Evolutionary conservation across 2,113 vertebrate genomes (phyloP).

Genomic region (Lasiurus borealis): DNA sequence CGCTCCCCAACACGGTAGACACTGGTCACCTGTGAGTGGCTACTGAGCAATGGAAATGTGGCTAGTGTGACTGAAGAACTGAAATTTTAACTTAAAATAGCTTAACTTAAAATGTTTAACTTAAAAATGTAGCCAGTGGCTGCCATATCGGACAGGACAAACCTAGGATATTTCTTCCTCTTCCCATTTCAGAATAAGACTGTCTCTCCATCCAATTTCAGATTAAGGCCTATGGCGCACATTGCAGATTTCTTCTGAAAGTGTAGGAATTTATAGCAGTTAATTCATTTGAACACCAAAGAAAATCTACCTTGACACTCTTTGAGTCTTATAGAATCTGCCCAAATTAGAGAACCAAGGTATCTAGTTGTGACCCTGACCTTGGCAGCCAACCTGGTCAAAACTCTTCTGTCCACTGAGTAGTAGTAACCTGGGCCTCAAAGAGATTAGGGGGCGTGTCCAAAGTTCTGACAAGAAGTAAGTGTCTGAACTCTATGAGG

Average conservation of each 20-base stretch:
- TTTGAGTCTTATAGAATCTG: neutral
- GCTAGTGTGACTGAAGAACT: neutral
- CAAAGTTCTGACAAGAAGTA: neutral
- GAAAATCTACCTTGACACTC: neutral
- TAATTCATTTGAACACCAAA: neutral
- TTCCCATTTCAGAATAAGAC: slow-evolving; percentile 20
- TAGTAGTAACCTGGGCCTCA: neutral
- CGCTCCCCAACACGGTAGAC: neutral
- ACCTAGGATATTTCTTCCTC: neutral
- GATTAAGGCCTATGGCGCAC: neutral
- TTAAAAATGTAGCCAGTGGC: neutral
- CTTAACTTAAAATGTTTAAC: neutral
- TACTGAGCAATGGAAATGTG: neutral
- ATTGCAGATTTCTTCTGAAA: neutral
- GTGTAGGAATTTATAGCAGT: neutral
- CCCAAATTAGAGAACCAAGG: neutral
- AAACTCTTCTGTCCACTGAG: neutral
- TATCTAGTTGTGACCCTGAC: neutral
- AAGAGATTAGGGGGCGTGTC: neutral
- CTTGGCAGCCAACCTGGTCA: neutral
- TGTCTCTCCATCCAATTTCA: neutral
- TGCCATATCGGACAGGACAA: neutral
- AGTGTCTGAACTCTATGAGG: neutral
- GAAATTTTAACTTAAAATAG: neutral
- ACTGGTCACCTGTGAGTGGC: neutral